Percentiles rank a stretch among this genome's conserved stretches.
Conservation (phyloP, 2,113 vertebrate genomes). For the Chelonoidis abingdonii region DNA sequence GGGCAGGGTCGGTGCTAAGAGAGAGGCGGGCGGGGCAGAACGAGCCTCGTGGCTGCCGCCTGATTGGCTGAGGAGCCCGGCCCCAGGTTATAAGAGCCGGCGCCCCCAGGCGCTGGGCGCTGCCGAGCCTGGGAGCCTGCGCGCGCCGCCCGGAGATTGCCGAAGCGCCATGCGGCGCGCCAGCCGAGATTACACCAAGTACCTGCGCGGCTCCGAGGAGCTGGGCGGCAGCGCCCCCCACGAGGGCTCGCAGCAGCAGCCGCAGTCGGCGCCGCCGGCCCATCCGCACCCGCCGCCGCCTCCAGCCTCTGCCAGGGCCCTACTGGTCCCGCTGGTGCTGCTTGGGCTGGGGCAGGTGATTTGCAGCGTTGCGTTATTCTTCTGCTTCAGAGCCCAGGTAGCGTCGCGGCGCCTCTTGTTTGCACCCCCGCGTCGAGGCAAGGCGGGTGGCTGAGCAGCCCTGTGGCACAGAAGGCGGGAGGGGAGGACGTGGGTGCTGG, state of each 20-base stretch:
- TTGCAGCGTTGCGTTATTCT: conserved; percentile 92
- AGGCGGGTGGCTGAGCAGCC: neutral
- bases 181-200: conserved; percentile 81
- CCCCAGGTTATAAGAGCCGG: conserved; percentile 38
- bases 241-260: conserved; percentile 9
- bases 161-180: conserved; percentile 77
- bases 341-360: conserved; percentile 94
- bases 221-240: conserved; percentile 61
- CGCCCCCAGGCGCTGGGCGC: neutral
- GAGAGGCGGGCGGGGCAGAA: neutral
- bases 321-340: conserved; percentile 87
- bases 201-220: conserved; percentile 80
- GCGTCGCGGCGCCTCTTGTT: conserved; percentile 25
- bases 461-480: too few species aligned
- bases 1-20: neutral
- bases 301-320: conserved; percentile 77
- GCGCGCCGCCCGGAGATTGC: conserved; percentile 5
- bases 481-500: too few species aligned
- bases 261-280: neutral
- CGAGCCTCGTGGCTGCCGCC: neutral
- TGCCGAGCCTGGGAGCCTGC: neutral
- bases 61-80: conserved; percentile 9
- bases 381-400: conserved; percentile 94
- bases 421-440: neutral
- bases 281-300: conserved; percentile 50